Evolutionary conservation across 2,797 vertebrate species (phyloP), one percentile per base, ranked within the genome.

Genomic region (Peromyscus attwateri): DNA sequence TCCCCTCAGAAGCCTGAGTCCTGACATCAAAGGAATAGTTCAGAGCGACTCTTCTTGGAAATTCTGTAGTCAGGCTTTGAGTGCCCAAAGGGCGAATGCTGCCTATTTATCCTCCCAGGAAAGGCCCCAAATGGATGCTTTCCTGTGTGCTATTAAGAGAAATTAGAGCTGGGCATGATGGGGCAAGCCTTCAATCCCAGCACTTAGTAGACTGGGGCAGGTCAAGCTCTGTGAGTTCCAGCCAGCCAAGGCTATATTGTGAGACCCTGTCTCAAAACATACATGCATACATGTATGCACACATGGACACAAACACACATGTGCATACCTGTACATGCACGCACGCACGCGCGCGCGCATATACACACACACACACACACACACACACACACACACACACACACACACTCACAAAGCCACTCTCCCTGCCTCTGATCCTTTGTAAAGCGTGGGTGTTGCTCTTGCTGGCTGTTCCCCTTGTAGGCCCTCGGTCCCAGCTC

Each of bases 371-470:
- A 23, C n/a, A 8, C 49, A n/a, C 7, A 21, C 46, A n/a, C 19
- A 23, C 11, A 7, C 21, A 37, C 5, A 49, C 52, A 25, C 52
- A 57, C 75, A 76, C 40, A 27, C 71, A 73, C n/a, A 12, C 34
- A 70, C 34, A 70, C 34, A 70, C 34, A 70, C 17, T 13, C 5
- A 57, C 23, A 60, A 71, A 46, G 19, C 73, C 27, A 64, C 46
- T 92, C 87, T 83, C 70, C 46, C 37, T 90, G 34, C 73, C 46
- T 96, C 76, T 82, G 57, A 57, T 96, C 29, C 34, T 60, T 85
- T 43, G 21, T 94, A 90, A 95, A 66, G 34, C 70, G 14, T 94
- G 43, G 62, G 3, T 75, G 14, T 70, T 92, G 75, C 19, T 96
- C 27, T 89, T 92, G 64, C 12, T 81, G 73, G 75, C 52, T 9